These are phyloP conservation scores for Pseudolaguvia tuberculata DNA, from an alignment of 2,113 vertebrate genomes.

Conservation along the genomic window DNA sequence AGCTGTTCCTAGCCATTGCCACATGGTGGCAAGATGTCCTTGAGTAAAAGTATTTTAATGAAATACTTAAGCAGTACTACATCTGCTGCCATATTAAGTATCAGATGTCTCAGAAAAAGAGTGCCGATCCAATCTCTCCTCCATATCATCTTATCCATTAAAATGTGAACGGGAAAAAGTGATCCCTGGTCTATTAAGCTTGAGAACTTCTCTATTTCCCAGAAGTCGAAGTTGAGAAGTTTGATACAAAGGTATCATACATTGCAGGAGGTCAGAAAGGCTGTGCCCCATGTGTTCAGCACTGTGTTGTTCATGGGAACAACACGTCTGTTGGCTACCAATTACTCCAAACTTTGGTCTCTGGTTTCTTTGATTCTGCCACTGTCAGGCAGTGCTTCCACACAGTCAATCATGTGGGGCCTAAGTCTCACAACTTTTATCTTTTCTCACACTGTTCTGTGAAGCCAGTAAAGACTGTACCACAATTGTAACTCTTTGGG, in stretches of 20 bases:
- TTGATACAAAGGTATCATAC: conserved; percentile 18
- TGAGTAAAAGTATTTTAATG: background rate
- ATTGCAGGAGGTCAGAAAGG: conserved; percentile 66
- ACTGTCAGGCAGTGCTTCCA: conserved; percentile 69
- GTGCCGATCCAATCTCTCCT: conserved; percentile 37
- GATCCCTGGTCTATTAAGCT: conserved; percentile 12
- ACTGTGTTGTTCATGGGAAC: conserved; percentile 63
- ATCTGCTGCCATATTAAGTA: conserved; percentile 36
- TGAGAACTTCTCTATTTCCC: conserved; percentile 19
- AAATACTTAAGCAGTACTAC: background rate
- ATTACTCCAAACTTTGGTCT: conserved; percentile 63
- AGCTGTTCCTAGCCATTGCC: background rate
- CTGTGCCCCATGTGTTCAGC: conserved; percentile 65
- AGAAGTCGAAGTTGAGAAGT: conserved; percentile 17
- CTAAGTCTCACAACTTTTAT: conserved; percentile 73
- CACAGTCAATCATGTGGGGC: conserved; percentile 60
- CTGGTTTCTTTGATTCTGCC: conserved; percentile 62
- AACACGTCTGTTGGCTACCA: conserved; percentile 53
- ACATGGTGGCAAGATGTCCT: conserved; percentile 26
- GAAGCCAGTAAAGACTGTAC: conserved; percentile 56
- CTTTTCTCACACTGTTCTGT: conserved; percentile 60
- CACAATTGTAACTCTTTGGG: background rate
- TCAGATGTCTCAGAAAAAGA: conserved; percentile 31
- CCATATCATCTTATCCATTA: conserved; percentile 42
- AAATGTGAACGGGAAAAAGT: conserved; percentile 27